Evolutionary conservation across 2,888 invertebrate species (phyloP), one percentile per base, ranked within the genome.

Genomic region (Agriopis leucophaearia): DNA sequence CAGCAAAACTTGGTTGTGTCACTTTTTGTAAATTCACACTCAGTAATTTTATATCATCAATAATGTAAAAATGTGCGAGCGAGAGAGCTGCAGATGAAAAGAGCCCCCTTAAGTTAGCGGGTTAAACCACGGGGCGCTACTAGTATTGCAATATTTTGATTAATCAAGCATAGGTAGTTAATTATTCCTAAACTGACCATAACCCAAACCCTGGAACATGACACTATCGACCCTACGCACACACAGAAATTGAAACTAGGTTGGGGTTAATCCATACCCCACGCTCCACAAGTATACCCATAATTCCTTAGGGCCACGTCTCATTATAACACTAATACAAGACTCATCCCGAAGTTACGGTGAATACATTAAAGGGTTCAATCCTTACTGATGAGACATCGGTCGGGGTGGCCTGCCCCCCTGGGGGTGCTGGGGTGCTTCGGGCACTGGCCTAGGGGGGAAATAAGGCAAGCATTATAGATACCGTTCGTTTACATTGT

Each of bases 401-500:
- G 92, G 90, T 80, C 82, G 89, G 89, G 87, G 85, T 88, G 88
- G 89, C 82, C 80, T 64, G 77, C 76, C 75, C 76, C 87, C 92
- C 89, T 90, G 88, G 65, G 75, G 76, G 90, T 27, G 58, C 74
- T 68, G 78, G 85, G 84, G 78, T 80, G 85, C 88, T 80, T 78
- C 87, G 88, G 88, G 86, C 90, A 88, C 87, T 89, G 89, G 85
- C 90, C 89, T 79, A 82, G 84, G 81, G 83, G 84, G 81, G 58
- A 85, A 89, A 89, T 90, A 91, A 89, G 91, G 91, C 90, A 89
- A 88, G 93, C 94, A 94, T 94, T 94, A 94, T 93, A 91, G 91
- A 91, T 92, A 94, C 91, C 91, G 93, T 94, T 94, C 94, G 94
- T 94, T 94, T 94, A 94, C 94, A 94, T 94, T 94, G 94, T 94